Percentiles rank a stretch among this genome's conserved stretches.
phyloP scores from a whole-genome alignment of 1,140 invertebrate genomes.

The Asobara japonica region DNA sequence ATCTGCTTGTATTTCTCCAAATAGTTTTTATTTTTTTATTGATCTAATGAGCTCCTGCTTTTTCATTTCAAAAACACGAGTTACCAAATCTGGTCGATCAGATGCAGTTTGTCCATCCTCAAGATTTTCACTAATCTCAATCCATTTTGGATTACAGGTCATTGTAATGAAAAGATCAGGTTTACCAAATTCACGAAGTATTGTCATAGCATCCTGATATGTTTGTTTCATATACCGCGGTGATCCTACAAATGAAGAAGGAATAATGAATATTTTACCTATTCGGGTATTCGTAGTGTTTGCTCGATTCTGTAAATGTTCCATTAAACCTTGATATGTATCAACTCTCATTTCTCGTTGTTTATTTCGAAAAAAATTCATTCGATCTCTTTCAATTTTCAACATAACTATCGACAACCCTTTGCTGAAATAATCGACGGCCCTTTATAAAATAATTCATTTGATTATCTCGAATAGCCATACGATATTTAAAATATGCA shows the following conservation, averaged over 20 bases:
- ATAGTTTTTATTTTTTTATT: conserved; percentile 15
- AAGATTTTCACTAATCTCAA: too few relatives aligned
- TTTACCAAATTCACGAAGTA: conserved; percentile 21
- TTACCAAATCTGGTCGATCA: too few relatives aligned
- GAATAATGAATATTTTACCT: conserved; percentile 38
- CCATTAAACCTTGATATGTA: conserved; percentile 37
- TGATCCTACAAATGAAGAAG: conserved; percentile 32
- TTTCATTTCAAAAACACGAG: conserved; percentile 11
- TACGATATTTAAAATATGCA: background rate
- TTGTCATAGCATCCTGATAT: conserved; percentile 30
- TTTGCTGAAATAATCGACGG: background rate
- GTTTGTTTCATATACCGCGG: conserved; percentile 35
- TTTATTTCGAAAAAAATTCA: conserved; percentile 38
- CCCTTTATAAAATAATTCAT: background rate
- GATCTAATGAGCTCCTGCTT: background rate
- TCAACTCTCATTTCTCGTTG: conserved; percentile 38
- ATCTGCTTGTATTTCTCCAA: conserved; percentile 15
- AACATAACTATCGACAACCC: conserved; percentile 20
- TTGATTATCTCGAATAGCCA: conserved; percentile 56
- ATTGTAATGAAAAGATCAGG: conserved; percentile 21
- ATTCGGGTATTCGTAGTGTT: conserved; percentile 34
- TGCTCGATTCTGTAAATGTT: conserved; percentile 26
- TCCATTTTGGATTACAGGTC: too few relatives aligned
- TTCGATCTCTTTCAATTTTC: conserved; percentile 26
- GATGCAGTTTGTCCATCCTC: too few relatives aligned